A percentile compares a stretch with the other conserved stretches of the same genome.
phyloP scores from a whole-genome alignment of 2,113 vertebrate species.

The Neodon shergylaensis region DNA sequence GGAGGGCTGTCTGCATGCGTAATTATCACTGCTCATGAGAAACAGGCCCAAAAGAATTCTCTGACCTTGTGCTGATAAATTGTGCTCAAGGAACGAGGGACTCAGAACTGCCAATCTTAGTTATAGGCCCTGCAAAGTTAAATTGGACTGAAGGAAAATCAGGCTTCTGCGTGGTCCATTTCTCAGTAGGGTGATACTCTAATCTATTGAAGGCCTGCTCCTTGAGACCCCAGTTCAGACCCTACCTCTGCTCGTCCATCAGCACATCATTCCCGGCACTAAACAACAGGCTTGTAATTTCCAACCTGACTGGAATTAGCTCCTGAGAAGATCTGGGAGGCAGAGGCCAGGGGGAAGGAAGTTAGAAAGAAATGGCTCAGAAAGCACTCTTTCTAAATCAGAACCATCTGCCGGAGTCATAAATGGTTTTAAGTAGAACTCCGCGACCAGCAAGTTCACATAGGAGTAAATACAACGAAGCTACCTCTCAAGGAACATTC shows the following conservation, averaged over 20 bases:
- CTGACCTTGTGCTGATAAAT: conserved; percentile 82
- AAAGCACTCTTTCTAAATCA: conserved; percentile 83
- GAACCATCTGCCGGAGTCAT: conserved; percentile 85
- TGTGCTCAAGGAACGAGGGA: conserved; percentile 78
- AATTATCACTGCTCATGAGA: conserved; percentile 83
- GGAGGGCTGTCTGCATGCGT: conserved; percentile 61
- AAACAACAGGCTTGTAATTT: conserved; percentile 82
- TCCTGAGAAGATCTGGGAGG: conserved; percentile 60
- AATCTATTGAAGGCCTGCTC: conserved; percentile 79
- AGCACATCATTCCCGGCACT: conserved; percentile 81
- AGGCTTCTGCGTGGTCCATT: conserved; percentile 77
- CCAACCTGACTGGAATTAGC: conserved; percentile 81
- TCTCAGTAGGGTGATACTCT: conserved; percentile 79
- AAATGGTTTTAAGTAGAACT: conserved; percentile 83
- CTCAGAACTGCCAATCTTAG: conserved; percentile 83
- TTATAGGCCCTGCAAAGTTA: conserved; percentile 82
- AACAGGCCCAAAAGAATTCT: conserved; percentile 77
- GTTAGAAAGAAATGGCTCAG: conserved; percentile 72
- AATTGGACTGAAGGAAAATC: conserved; percentile 82
- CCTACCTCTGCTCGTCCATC: conserved; percentile 83
- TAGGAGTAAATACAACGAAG: conserved; percentile 78
- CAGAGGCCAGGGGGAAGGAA: conserved; percentile 45
- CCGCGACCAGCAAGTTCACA: conserved; percentile 70
- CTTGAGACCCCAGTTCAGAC: conserved; percentile 80
- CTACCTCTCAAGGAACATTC: conserved; percentile 52